phyloP scores from a whole-genome alignment of 1,140 invertebrate species.

The Drosophila punjabiensis region DNA sequence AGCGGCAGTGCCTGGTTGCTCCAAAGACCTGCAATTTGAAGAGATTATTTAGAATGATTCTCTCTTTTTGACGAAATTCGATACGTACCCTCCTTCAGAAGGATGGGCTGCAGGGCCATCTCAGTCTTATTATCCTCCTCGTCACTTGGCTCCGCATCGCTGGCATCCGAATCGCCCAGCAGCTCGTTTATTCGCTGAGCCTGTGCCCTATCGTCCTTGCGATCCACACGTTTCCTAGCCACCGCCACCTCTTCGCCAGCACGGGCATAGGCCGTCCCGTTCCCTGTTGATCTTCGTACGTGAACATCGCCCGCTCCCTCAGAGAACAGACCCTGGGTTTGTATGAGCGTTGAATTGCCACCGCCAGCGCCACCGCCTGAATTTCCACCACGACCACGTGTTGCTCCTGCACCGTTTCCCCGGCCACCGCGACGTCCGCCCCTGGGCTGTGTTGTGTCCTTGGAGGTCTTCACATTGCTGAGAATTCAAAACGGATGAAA shows the following conservation, averaged over 20 bases:
- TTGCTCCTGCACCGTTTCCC: conserved; percentile 56
- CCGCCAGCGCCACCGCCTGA: conserved; percentile 30
- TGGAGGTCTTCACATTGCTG: conserved; percentile 81
- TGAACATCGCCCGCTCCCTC: conserved; percentile 77
- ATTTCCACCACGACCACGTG: conserved; percentile 51
- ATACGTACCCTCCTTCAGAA: conserved; percentile 68
- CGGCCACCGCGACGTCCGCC: conserved; percentile 55
- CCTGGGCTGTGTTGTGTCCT: conserved; percentile 72
- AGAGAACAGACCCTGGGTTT: conserved; percentile 79
- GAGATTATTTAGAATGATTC: neutral
- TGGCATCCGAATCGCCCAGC: conserved; percentile 60
- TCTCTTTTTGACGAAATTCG: neutral
- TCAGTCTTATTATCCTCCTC: conserved; percentile 80
- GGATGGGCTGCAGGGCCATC: conserved; percentile 62
- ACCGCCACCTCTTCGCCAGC: conserved; percentile 59
- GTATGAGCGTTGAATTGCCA: conserved; percentile 69
- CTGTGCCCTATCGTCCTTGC: conserved; percentile 64
- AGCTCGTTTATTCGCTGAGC: conserved; percentile 45
- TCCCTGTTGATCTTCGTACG: conserved; percentile 51
- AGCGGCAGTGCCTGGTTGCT: conserved; percentile 44
- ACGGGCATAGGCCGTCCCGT: conserved; percentile 50
- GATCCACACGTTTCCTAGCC: conserved; percentile 59
- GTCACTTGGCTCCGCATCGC: conserved; percentile 61
- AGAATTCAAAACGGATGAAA: neutral
- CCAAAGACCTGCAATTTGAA: conserved; percentile 61